Base-by-base conservation (phyloP, 2,888 invertebrate species). In the Carpatolechia fugitivella region DNA sequence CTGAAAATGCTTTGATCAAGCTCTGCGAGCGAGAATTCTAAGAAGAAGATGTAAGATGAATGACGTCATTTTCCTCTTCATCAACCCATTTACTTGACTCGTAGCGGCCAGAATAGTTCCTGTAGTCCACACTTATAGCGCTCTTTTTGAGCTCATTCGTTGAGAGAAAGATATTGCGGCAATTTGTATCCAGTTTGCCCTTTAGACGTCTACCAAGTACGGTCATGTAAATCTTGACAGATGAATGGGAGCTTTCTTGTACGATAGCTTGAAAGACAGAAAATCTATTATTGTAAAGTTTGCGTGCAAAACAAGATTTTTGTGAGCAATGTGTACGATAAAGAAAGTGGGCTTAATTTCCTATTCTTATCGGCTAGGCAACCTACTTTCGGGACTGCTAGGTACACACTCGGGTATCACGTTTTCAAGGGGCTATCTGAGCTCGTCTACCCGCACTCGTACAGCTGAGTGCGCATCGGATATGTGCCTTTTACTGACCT, bases 51-150 rank as follows among this genome's bases (percentile, higher is more conserved):
- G 80, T 83, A 85, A 85, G 85, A 87, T 81, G 76, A 81, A 88
- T 84, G 82, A 81, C 74, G 80, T 84, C 74, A 85, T 86, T 85
- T 83, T 81, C 80, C 79, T 71, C 77, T 85, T 85, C 85, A 86
- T 86, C 88, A 86, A 85, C 82, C 84, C 78, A 83, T 85, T 86
- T 83, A 76, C 73, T 80, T 77, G 69, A 70, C 64, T 67, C 66
- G 66, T 66, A 70, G 68, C 68, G 71, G 70, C 78, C 74, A 78
- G 80, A 83, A 84, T 81, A 80, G 72, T 80, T 78, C 61, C 68
- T 63, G 63, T 72, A 76, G 66, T 70, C 69, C 71, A 74, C 68
- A 63, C 63, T 68, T 60, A 55, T 56, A 55, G 60, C 55, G 54
- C 24, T 52, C 54, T 60, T 60, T 47, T 48, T 30, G 20, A 29